Evolutionary conservation across 2,113 vertebrate species (phyloP), one percentile per base, ranked within the genome.

Genomic region (Chamaetylas fuelleborni): DNA sequence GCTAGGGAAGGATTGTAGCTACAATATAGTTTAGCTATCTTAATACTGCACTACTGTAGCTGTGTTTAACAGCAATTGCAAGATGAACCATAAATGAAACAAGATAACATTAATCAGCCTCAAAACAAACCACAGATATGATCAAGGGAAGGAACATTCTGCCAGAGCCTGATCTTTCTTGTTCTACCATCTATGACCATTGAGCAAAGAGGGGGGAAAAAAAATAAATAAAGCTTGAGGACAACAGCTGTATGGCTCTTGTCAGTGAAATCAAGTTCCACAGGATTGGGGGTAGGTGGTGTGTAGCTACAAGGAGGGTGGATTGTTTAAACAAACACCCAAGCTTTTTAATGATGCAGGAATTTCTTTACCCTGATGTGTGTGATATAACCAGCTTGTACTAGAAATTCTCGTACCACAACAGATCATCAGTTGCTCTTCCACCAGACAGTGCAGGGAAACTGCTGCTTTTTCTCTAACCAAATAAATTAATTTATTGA

Each of bases 231-330:
- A 36, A 7, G 2, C 14, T 17, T 11, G 3, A 5, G 5, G 25
- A 33, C 12, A 19, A 50, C 0, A 1, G 22, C 23, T 50, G 1
- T n/a, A 24, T 5, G 5, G 14, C 14, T 57, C 5, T 6, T 22
- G 6, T 12, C 31, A 50, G 36, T 40, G 51, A 71, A 70, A 58
- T n/a, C 9, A 69, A 60, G 28, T 60, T 23, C 11, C 45, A 43
- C 3, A 38, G n/a, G 6, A 3, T 0, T 20, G 1, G 9, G 17
- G 4, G 14, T 2, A 8, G 24, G 24, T 6, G 29, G 45, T 1
- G 0, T 11, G 2, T 7, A 71, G 8, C 5, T 67, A 10, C 0
- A 8, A 29, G 29, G 5, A 64, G 5, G 26, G 25, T 7, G 25
- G 33, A 5, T 11, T 29, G 5, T 18, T 74, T 60, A 81, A 57